Evolutionary conservation across 2,888 invertebrate genomes (phyloP).

Genomic region (Nomada ferruginata): DNA sequence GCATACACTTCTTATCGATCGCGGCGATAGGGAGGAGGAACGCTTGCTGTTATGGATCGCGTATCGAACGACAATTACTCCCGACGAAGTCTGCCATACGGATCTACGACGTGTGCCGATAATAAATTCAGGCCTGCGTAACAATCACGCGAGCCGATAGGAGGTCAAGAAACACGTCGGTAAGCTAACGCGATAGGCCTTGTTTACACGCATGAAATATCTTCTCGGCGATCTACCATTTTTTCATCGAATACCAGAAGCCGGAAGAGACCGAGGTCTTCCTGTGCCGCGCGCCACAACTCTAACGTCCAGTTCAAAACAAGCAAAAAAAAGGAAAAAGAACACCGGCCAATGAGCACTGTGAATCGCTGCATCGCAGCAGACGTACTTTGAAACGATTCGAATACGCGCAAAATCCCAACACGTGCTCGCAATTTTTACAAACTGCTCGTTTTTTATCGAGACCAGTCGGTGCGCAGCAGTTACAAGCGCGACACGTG

Average conservation of each 20-base stretch:
- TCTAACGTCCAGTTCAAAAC: neutral
- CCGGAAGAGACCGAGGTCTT: neutral
- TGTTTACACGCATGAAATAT: neutral
- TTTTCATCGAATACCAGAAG: too few relatives aligned
- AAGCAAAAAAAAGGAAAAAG: neutral
- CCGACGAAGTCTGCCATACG: neutral
- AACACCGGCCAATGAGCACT: neutral
- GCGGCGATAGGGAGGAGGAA: neutral
- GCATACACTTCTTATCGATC: neutral
- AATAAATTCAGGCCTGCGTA: conserved; percentile 45
- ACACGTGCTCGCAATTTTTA: neutral
- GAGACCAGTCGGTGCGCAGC: neutral
- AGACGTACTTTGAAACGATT: neutral
- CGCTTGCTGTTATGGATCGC: neutral
- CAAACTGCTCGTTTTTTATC: neutral
- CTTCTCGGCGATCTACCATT: too few relatives aligned
- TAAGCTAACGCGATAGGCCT: neutral
- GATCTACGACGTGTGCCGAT: neutral
- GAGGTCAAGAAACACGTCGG: conserved; percentile 10
- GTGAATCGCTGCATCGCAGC: too few relatives aligned
- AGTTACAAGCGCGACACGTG: neutral
- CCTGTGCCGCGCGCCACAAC: neutral
- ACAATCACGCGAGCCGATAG: neutral
- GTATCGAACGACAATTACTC: neutral
- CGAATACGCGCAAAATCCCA: too few relatives aligned